Base-by-base conservation (phyloP, 2,113 vertebrate genomes). In the Regulus satrapa region DNA sequence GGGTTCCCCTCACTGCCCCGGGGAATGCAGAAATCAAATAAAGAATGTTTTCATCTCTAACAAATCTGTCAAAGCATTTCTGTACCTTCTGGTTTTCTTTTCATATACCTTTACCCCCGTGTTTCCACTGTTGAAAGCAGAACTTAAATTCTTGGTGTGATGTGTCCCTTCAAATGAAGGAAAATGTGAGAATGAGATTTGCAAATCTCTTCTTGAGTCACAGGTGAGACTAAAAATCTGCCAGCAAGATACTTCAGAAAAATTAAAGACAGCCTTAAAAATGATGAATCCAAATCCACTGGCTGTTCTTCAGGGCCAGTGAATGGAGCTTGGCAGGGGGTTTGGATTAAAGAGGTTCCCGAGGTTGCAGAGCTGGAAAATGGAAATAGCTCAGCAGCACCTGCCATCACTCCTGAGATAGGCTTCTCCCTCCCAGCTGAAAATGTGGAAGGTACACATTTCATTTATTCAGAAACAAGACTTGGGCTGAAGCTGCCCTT, bases 291-390 rank as follows among this genome's bases (percentile, higher is more conserved):
- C 90, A 84, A 95, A 93, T 92, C n/a, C 8, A 61, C n/a, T 63
- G 88, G 71, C 89, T 88, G 76, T 76, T 97, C 94, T 94, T 96
- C 94, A 93, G 95, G 88, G 81, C 78, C 67, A 94, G 81, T 77
- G 94, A 96, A 91, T 31, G 52, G 43, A 59, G 77, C 95, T 96
- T 97, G 96, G 96, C 45, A 63, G 91, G 95, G 48, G 92, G 76
- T 94, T 95, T 95, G 95, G 91, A 96, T 97, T 95, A 71, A 95
- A 96, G 72, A 97, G 96, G 95, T 95, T 96, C 94, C 80, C 91
- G 95, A 96, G 97, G 94, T 49, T 96, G 97, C 96, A 93, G 94
- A 94, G 92, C 96, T 98, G 96, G 97, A 98, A 98, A 98, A 98
- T 98, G 92, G 97, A 98, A 98, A 98, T 79, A 96, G 95, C 95